phyloP scores from a whole-genome alignment of 1,140 invertebrate species.

The Hydropsyche tenuis region DNA sequence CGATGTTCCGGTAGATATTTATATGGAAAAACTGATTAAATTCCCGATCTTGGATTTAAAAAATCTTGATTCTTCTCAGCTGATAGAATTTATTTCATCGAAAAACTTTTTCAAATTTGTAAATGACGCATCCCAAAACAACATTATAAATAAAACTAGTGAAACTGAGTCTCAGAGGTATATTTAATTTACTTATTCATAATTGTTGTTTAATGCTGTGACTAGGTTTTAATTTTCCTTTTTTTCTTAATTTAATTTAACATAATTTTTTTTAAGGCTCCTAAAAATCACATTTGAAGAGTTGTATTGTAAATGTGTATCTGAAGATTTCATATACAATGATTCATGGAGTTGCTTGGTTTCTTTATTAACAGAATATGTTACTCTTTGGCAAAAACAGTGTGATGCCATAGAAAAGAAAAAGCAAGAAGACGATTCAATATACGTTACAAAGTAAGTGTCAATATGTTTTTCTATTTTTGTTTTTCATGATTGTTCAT shows the following conservation, averaged over 20 bases:
- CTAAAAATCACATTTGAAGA: constrained; percentile 73
- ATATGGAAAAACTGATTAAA: constrained; percentile 42
- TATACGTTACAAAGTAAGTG: constrained; percentile 80
- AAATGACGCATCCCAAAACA: constrained; percentile 5
- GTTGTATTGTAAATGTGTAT: constrained; percentile 64
- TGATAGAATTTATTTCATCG: constrained; percentile 40
- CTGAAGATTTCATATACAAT: constrained; percentile 60
- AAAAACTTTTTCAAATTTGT: constrained; percentile 31
- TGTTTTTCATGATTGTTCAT: constrained; percentile 48
- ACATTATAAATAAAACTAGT: neutral
- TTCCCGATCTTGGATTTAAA: constrained; percentile 42
- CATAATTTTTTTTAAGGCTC: constrained; percentile 64
- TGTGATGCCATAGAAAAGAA: constrained; percentile 71
- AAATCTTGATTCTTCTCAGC: constrained; percentile 7
- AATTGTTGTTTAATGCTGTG: constrained; percentile 22
- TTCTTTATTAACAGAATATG: constrained; percentile 66
- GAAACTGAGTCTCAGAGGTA: constrained; percentile 53
- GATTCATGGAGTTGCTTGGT: constrained; percentile 62
- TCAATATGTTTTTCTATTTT: constrained; percentile 48
- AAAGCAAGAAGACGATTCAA: constrained; percentile 76
- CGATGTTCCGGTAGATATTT: constrained; percentile 14
- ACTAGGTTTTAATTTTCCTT: constrained; percentile 18
- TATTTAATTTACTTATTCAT: constrained; percentile 20
- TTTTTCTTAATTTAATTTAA: constrained; percentile 14
- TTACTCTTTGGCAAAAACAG: constrained; percentile 77